Base-by-base conservation (phyloP, 2,888 invertebrate species). In the Tetropium fuscum region DNA sequence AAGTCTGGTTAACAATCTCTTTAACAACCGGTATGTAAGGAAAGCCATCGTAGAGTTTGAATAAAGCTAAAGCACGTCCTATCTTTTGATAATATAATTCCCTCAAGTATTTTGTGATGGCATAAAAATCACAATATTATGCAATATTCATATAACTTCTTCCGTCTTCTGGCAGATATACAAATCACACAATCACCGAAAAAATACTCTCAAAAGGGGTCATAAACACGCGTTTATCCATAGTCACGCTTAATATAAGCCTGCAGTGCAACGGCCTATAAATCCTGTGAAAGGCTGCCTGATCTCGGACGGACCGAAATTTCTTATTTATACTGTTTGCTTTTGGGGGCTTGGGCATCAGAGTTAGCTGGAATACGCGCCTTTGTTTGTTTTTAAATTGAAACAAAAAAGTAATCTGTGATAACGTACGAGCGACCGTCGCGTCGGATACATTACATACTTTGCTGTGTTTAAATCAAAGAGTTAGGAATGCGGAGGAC, bases 361-460 rank as follows among this genome's bases (percentile, higher is more conserved):
- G 59, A 51, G 55, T 54, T 57, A 56, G 58, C 53, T 64, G 61
- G 66, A 40, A 59, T 49, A 57, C 54, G 63, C 58, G 67, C 64
- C 65, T 68, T 71, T 71, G 68, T 68, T 67, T 70, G 63, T 71
- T 71, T 68, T 66, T 62, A 70, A 73, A 72, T 71, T 74, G 70
- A 72, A 71, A 71, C 71, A 72, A 71, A 74, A 73, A 71, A 73
- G 72, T 74, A 72, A 73, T 71, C 74, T 73, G 67, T 63, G 72
- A 74, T 73, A 74, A 74, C 68, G 51, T 63, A 60, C 51, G 57
- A 54, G 60, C 51, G 56, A 38, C 38, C 19, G 10, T 40, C n/a
- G 40, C 40, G 55, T 48, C 36, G 51, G 51, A 45, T 45, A 27
- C 45, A 45, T 58, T 49, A 38, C 45, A 11, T 36, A 44, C 51